A percentile compares a stretch with the other conserved stretches of the same genome.
phyloP scores from a whole-genome alignment of 2,888 invertebrate genomes.

The Crocallis elinguaria region DNA sequence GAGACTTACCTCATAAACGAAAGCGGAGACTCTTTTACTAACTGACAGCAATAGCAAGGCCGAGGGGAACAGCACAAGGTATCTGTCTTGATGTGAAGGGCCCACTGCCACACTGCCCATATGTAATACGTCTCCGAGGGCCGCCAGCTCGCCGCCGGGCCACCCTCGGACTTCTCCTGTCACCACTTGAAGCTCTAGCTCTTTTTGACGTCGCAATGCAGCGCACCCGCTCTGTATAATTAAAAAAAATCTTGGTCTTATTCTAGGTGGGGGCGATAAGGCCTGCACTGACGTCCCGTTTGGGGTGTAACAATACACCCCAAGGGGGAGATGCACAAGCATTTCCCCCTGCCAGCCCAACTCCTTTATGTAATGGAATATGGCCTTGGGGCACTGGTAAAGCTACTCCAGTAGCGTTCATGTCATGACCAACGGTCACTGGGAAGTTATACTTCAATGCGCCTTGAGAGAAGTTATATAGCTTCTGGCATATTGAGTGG shows the following conservation, averaged over 20 bases:
- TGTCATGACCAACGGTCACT: too few species aligned
- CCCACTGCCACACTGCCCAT: conserved; percentile 97
- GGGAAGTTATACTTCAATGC: too few species aligned
- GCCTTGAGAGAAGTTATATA: too few species aligned
- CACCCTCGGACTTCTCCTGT: conserved; percentile 97
- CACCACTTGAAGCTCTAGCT: conserved; percentile 97
- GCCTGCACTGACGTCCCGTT: too few species aligned
- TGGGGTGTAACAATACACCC: too few species aligned
- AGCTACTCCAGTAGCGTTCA: too few species aligned
- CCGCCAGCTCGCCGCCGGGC: conserved; percentile 89
- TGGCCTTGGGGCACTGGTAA: too few species aligned
- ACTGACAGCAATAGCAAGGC: conserved; percentile 95
- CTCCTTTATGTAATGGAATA: too few species aligned
- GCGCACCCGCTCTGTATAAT: conserved; percentile 91
- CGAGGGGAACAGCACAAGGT: conserved; percentile 95
- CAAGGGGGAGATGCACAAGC: too few species aligned
- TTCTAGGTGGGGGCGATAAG: too few species aligned
- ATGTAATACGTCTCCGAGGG: conserved; percentile 94
- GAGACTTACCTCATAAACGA: conserved; percentile 93
- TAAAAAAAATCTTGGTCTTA: not conserved
- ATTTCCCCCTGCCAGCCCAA: too few species aligned
- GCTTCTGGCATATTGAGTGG: too few species aligned
- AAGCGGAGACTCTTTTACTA: conserved; percentile 96
- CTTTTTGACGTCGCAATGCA: conserved; percentile 95
- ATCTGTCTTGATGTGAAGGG: conserved; percentile 93